Percentiles rank a stretch among this genome's conserved stretches.
Conservation (phyloP, 92 coral and sea anemone genomes). For the Porites lobata region DNA sequence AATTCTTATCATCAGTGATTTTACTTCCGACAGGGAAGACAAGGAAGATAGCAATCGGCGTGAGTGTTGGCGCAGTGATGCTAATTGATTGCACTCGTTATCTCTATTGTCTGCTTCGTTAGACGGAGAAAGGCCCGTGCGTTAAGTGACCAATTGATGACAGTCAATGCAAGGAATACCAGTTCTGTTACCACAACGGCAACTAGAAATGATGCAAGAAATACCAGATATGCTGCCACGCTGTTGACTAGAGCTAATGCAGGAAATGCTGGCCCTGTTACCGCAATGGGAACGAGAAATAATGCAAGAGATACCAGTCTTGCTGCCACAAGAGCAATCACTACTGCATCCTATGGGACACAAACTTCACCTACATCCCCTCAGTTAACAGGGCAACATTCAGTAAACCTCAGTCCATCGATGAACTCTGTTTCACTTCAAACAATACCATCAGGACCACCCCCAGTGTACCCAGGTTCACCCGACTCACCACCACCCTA, state of each 20-base stretch:
- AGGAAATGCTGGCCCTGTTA: too few species aligned
- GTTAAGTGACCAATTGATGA: too few species aligned
- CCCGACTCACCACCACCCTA: constrained; percentile 1
- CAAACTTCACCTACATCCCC: not conserved
- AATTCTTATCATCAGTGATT: too few species aligned
- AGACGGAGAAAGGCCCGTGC: too few species aligned
- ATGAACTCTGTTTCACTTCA: not conserved
- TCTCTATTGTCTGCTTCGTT: not conserved
- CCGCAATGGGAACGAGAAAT: not conserved
- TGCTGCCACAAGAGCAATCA: not conserved
- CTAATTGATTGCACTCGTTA: too few species aligned
- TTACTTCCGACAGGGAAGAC: not conserved
- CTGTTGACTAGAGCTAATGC: too few species aligned
- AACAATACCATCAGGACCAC: not conserved
- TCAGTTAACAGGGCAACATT: not conserved
- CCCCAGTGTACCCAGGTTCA: constrained; percentile 7
- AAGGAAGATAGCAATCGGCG: too few species aligned
- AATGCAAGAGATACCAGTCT: not conserved
- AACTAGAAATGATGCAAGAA: too few species aligned
- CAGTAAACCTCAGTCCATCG: not conserved
- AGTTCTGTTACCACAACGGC: too few species aligned
- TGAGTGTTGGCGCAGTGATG: not conserved
- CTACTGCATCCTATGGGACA: not conserved
- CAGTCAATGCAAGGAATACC: too few species aligned
- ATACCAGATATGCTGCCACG: too few species aligned